Evolutionary conservation across 2,888 invertebrate species (phyloP).

Genomic region (Drymonia ruficornis): DNA sequence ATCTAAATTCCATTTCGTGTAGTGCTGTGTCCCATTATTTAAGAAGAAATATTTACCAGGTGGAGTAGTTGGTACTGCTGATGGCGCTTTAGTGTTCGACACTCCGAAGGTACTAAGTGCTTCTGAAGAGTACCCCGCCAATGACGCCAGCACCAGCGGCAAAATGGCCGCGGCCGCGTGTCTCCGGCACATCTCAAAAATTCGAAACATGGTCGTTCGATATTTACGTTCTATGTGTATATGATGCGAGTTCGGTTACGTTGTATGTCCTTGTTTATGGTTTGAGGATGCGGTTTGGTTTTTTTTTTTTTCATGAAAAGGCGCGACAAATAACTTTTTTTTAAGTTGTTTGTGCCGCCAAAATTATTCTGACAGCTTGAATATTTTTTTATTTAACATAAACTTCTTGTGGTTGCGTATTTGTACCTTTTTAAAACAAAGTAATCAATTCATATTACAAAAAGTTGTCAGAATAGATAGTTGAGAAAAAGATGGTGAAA

Average conservation of each 20-base stretch:
- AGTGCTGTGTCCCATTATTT: constrained; percentile 65
- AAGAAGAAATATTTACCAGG: constrained; percentile 80
- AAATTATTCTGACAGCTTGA: neutral
- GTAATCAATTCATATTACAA: no score
- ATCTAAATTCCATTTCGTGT: constrained; percentile 26
- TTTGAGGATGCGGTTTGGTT: constrained; percentile 38
- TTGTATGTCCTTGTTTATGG: constrained; percentile 31
- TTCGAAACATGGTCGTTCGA: constrained; percentile 44
- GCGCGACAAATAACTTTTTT: constrained; percentile 28
- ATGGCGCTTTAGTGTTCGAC: constrained; percentile 85
- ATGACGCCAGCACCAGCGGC: constrained; percentile 62
- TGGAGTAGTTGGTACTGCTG: constrained; percentile 82
- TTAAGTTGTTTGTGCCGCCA: neutral
- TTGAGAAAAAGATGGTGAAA: no score
- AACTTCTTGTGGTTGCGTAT: no score
- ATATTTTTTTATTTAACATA: no score
- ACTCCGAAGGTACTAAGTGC: constrained; percentile 89
- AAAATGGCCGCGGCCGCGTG: constrained; percentile 64
- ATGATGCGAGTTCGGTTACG: constrained; percentile 24
- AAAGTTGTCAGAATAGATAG: no score
- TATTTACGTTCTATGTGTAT: constrained; percentile 23
- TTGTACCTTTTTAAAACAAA: no score
- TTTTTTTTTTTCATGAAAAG: neutral
- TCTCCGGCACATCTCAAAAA: constrained; percentile 68
- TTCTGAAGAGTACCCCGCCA: constrained; percentile 79